These are phyloP conservation scores for Percopsis omiscomaycus DNA, from an alignment of 2,797 vertebrate genomes.

Conservation along the genomic window DNA sequence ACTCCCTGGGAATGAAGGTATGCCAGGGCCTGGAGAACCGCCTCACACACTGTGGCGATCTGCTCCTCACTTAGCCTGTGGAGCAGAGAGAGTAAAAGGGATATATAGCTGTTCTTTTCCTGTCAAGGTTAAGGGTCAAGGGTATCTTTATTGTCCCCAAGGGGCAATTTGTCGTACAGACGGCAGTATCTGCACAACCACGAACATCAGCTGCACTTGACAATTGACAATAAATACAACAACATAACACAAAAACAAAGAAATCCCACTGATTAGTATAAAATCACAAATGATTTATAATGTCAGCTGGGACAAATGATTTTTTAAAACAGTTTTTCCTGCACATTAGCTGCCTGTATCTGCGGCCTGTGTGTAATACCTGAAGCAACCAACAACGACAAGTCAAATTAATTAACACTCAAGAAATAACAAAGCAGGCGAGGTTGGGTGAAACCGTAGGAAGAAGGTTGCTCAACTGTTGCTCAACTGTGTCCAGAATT, in stretches of 20 bases:
- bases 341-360: too few relatives aligned
- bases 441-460: slow-evolving; percentile 5
- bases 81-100: slow-evolving; percentile 24
- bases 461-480: slow-evolving; percentile 4
- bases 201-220: not conserved
- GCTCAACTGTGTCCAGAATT: not conserved
- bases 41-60: slow-evolving; percentile 97
- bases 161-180: too few relatives aligned
- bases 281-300: too few relatives aligned
- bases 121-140: too few relatives aligned
- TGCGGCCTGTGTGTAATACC: too few relatives aligned
- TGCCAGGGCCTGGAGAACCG: slow-evolving; percentile 92
- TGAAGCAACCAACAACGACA: too few relatives aligned
- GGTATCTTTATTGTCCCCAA: too few relatives aligned
- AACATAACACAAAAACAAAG: slow-evolving; percentile 3
- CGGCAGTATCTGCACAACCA: too few relatives aligned
- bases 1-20: slow-evolving; percentile 98
- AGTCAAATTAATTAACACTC: slow-evolving; percentile 24
- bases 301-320: too few relatives aligned
- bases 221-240: slow-evolving; percentile 17
- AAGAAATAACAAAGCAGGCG: slow-evolving; percentile 21
- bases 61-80: slow-evolving; percentile 94
- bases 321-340: too few relatives aligned
- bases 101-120: slow-evolving; percentile 6
- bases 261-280: too few relatives aligned